Evolutionary conservation across 2,113 vertebrate genomes (phyloP), one percentile per base, ranked within the genome.

Genomic region (Gopherus flavomarginatus): DNA sequence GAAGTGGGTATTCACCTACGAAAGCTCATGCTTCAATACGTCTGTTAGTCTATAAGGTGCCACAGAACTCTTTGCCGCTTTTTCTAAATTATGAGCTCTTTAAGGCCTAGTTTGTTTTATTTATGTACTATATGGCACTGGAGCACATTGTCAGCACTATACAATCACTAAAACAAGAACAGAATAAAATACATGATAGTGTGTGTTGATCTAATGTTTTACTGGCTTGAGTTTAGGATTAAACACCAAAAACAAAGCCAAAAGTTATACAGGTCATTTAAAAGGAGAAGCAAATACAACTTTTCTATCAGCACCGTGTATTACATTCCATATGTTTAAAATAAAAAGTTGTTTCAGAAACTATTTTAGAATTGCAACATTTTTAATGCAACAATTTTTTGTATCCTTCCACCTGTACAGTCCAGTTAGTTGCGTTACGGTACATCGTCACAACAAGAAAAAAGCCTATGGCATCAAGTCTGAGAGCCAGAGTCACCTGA

Each of bases 161-260:
- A 9, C 56, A 6, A 6, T 52, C 21, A 78, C 62, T 44, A 16
- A 2, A n/a, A 13, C 50, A 59, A 35, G 21, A 57, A 26, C 54
- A 27, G 27, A 87, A 92, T 59, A 14, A 59, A 59, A 59, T 31
- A 29, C 29, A 81, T 3, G 24, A 29, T 87, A 62, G 11, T 0
- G 35, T 19, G n/a, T 1, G 31, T 6, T 85, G 84, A 56, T 56
- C 49, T 2, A 38, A 53, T 42, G 59, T 56, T 1, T 78, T 81
- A 65, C 78, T 90, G 92, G 87, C 87, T 92, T 19, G 14, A 69
- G 59, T 83, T 54, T 22, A 1, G 29, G 26, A 22, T 87, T 84
- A 93, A 78, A 88, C 87, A 81, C 85, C 50, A 72, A 56, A 85
- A 79, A 82, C 9, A 77, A 42, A 88, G 75, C 75, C 87, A 95